Base-by-base conservation (phyloP, 30 jellyfish, hydroid and myxozoan genomes). In the Nemopilema nomurai region DNA sequence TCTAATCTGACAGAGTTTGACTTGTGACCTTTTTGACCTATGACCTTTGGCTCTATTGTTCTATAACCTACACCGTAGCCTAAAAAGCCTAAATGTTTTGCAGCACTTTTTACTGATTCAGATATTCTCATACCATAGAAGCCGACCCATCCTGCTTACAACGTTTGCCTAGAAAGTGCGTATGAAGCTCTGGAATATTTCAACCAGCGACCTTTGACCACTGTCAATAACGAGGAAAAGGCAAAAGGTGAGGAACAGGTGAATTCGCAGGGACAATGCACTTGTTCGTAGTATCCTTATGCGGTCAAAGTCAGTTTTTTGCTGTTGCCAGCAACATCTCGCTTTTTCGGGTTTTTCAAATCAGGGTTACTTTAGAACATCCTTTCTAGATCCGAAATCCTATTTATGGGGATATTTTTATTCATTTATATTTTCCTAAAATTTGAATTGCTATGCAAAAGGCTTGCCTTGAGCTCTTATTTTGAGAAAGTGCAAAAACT, bases 101-200 rank as follows among this genome's bases (percentile, higher is more conserved):
- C 13, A 13, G 13, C 6, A 3, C 13, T 41, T 41, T 13, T 41
- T 13, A 41, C 57, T 41, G 6, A 41, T 41, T 41, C 57, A 41
- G n/a, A 3, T 41, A 41, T 41, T 41, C 13, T 41, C 6, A 3
- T 6, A 13, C 57, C 76, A 0, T 72, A 94, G 99, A 76, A 94
- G 53, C 97, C 97, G 6, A 84, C 96, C 29, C 99, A 94, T 76
- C 99, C 99, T 63, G 79, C 96, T 30, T 94, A 80, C 90, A 94
- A 94, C 80, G 86, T 94, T 18, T 77, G 97, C 70, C 51, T 90
- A 19, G 97, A 89, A 51, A 94, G 99, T 51, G 97, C 99, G 25
- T 84, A 70, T 66, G 97, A 85, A 19, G 97, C 99, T 69, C 78
- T 94, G 57, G 90, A 87, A 31, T 90, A 94, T 71, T 94, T 89